A percentile compares a stretch with the other conserved stretches of the same genome.
Conservation (phyloP, 2,113 vertebrate genomes). For the Lates calcarifer region DNA sequence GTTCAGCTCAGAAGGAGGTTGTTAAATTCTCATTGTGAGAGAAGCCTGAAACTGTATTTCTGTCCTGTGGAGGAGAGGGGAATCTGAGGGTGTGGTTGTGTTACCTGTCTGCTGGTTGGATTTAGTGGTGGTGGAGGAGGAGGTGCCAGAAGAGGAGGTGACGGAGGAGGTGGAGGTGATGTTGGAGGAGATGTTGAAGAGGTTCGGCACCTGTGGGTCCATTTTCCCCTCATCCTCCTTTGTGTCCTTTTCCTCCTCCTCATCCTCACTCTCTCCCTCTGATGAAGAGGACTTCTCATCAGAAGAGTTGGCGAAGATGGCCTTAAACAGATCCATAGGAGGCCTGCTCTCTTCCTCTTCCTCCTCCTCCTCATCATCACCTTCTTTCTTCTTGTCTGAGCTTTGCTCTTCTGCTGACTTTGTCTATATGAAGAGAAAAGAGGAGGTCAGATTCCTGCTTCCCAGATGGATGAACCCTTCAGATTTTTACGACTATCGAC, state of each 20-base stretch:
- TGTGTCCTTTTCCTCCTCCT: conserved; percentile 52
- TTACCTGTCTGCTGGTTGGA: conserved; percentile 51
- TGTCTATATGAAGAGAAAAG: conserved; percentile 6
- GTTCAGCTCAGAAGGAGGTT: too few relatives aligned
- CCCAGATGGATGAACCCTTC: too few relatives aligned
- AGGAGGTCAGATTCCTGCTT: not conserved
- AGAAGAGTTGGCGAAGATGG: conserved; percentile 94
- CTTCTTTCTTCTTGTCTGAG: conserved; percentile 33
- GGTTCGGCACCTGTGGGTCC: conserved; percentile 15
- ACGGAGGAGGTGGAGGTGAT: not conserved
- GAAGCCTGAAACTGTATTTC: too few relatives aligned
- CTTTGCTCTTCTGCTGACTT: conserved; percentile 20
- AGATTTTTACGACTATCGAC: too few relatives aligned
- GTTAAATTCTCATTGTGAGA: too few relatives aligned
- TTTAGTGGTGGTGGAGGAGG: not conserved
- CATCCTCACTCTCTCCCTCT: conserved; percentile 83
- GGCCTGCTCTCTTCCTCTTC: conserved; percentile 87
- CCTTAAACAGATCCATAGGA: conserved; percentile 96
- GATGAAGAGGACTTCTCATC: conserved; percentile 93
- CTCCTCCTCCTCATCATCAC: conserved; percentile 60
- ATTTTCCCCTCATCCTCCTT: conserved; percentile 18
- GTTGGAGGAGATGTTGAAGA: conserved; percentile 47
- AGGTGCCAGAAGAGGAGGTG: not conserved
- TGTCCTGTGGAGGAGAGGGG: too few relatives aligned
- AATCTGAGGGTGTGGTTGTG: not conserved